Evolutionary conservation across 2,888 invertebrate genomes (phyloP), one percentile per base, ranked within the genome.

Genomic region (Sphecodes monilicornis): DNA sequence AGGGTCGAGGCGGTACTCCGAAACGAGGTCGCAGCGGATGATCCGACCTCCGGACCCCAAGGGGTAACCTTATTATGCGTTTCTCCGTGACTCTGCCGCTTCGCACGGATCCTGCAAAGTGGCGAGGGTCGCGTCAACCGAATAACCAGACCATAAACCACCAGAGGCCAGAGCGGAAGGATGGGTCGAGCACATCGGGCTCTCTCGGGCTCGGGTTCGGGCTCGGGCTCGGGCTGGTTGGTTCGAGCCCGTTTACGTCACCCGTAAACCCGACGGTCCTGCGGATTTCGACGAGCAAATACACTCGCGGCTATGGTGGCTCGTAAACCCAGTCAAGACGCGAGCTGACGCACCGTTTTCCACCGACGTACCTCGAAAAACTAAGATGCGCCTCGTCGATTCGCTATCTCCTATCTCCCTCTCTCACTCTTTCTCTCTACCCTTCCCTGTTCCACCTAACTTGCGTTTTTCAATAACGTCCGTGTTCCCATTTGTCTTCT

Each of bases 241-340:
- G 78, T 84, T 54, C 50, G 77, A 86, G 75, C 82, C 90, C 90
- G 87, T 90, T 92, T 91, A 88, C 91, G 90, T 90, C 90, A 90
- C 89, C 89, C 91, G 91, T 91, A 92, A 92, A 92, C 89, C 54
- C 90, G 89, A 80, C 84, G 66, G 84, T 86, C 89, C 88, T 78
- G 87, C 85, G 91, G 91, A 91, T 91, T 92, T 90, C 87, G 90
- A 90, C 91, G 90, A 89, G 90, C 91, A 90, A 92, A 92, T 91
- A 91, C 91, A 91, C 91, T 91, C 90, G 90, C 88, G 89, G 89
- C 91, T 90, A 89, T 69, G 89, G 81, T 87, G 87, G 89, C 91
- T 90, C 90, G 90, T 91, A 91, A 93, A 92, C 90, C 85, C 88
- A 84, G 80, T 71, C 84, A 76, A 86, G 81, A 83, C 80, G 80